phyloP scores from a whole-genome alignment of 1,140 invertebrate genomes.

The Colletes gigas region DNA sequence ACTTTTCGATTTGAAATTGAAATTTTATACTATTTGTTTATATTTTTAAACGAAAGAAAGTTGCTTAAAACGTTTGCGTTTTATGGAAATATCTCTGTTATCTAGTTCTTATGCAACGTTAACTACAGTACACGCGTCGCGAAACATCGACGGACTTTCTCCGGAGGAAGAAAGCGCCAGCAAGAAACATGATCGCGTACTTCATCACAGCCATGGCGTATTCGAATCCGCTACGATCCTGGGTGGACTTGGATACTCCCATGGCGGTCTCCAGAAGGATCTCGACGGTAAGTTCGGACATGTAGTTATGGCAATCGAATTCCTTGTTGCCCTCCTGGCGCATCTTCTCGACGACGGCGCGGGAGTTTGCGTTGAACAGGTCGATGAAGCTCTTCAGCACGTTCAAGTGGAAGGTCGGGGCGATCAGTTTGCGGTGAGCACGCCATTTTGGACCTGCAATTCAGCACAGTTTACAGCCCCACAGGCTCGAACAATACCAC shows the following conservation, averaged over 20 bases:
- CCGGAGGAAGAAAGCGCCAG: constrained; percentile 28
- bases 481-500: neutral
- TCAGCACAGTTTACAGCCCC: neutral
- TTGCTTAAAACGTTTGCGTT: neutral
- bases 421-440: constrained; percentile 89
- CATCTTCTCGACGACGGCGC: constrained; percentile 84
- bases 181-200: constrained; percentile 63
- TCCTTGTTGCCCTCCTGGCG: constrained; percentile 85
- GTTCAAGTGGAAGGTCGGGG: constrained; percentile 92
- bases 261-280: constrained; percentile 91
- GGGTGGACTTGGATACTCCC: constrained; percentile 89
- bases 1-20: too few relatives aligned
- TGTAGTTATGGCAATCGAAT: constrained; percentile 91
- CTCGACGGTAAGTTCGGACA: constrained; percentile 92
- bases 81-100: neutral
- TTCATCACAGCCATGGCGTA: constrained; percentile 93
- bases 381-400: constrained; percentile 91
- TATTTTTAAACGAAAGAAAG: too few relatives aligned
- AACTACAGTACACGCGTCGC: neutral
- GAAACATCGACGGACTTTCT: constrained; percentile 31
- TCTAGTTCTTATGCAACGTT: constrained; percentile 12
- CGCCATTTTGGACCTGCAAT: constrained; percentile 88
- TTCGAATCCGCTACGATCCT: constrained; percentile 88
- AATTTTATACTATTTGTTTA: too few relatives aligned
- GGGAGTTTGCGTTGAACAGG: constrained; percentile 89